Conservation (phyloP, 2,797 vertebrate species). For the Hoplostethus atlanticus region DNA sequence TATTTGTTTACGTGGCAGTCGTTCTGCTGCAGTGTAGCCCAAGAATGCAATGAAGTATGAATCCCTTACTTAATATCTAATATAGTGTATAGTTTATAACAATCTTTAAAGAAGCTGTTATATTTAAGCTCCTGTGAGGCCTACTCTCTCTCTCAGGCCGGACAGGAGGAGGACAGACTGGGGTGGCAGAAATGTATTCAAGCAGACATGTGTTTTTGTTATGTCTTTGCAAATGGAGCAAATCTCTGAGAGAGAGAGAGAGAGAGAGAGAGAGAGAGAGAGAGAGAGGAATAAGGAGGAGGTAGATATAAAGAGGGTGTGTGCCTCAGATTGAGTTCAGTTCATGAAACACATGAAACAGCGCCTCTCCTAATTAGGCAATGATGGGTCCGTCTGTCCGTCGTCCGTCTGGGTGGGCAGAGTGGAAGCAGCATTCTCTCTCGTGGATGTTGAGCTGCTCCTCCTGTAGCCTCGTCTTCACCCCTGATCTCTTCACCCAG, state of each 20-base stretch:
- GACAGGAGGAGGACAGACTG: constrained; percentile 3
- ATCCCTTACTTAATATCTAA: too few species aligned
- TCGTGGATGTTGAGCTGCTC: constrained; percentile 17
- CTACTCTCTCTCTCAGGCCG: constrained; percentile 10
- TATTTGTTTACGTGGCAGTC: too few species aligned
- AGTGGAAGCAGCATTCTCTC: constrained; percentile 41
- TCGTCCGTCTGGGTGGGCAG: constrained; percentile 41
- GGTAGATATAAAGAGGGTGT: background rate
- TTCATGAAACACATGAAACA: constrained; percentile 54
- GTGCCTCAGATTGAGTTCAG: constrained; percentile 36
- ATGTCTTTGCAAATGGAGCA: constrained; percentile 36
- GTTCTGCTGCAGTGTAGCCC: too few species aligned
- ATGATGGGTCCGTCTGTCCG: constrained; percentile 52
- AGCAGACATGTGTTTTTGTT: constrained; percentile 18
- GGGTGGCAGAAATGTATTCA: constrained; percentile 41
- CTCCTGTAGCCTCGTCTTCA: background rate
- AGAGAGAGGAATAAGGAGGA: background rate
- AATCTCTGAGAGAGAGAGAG: background rate
- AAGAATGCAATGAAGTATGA: too few species aligned
- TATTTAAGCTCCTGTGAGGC: constrained; percentile 11
- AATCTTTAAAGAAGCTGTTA: too few species aligned
- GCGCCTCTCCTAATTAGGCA: constrained; percentile 80
- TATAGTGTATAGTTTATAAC: too few species aligned
- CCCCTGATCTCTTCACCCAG: background rate
- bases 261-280: constrained; percentile 10